phyloP scores from a whole-genome alignment of 1,140 invertebrate genomes.

The Stegodyphus dumicola region DNA sequence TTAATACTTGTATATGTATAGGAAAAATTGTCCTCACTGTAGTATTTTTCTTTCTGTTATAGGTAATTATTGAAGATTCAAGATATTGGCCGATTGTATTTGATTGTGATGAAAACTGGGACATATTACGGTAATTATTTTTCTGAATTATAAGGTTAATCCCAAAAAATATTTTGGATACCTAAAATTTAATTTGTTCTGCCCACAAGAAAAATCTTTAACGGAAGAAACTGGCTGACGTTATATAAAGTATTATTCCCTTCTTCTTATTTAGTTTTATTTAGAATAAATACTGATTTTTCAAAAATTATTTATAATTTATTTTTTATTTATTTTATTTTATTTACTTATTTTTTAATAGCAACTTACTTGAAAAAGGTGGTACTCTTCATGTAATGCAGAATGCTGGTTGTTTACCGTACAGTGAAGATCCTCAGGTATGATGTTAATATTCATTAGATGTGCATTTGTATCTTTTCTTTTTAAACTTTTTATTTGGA shows the following conservation, averaged over 20 bases:
- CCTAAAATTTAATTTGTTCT: too few species aligned
- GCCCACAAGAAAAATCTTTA: too few species aligned
- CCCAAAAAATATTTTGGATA: too few species aligned
- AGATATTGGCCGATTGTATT: constrained; percentile 90
- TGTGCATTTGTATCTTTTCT: too few species aligned
- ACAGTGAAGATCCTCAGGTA: constrained; percentile 84
- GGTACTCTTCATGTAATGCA: constrained; percentile 87
- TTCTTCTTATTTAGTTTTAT: neutral
- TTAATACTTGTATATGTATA: too few species aligned
- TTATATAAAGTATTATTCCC: neutral
- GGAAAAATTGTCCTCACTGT: too few species aligned
- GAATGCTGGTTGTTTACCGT: constrained; percentile 87
- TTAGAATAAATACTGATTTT: neutral
- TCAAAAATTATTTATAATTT: neutral
- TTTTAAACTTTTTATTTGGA: too few species aligned
- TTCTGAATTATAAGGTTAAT: neutral
- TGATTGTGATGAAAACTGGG: constrained; percentile 84
- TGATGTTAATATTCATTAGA: neutral
- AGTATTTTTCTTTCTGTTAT: constrained; percentile 34
- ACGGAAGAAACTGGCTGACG: neutral
- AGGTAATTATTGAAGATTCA: constrained; percentile 81
- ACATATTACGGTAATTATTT: constrained; percentile 76
- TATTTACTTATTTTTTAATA: constrained; percentile 66
- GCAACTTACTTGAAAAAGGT: constrained; percentile 76
- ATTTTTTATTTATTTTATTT: too few species aligned